Percentiles rank a stretch among this genome's conserved stretches.
These are phyloP conservation scores for Dreissena polymorpha DNA, from an alignment of 1,140 invertebrate genomes.

Conservation along the genomic window DNA sequence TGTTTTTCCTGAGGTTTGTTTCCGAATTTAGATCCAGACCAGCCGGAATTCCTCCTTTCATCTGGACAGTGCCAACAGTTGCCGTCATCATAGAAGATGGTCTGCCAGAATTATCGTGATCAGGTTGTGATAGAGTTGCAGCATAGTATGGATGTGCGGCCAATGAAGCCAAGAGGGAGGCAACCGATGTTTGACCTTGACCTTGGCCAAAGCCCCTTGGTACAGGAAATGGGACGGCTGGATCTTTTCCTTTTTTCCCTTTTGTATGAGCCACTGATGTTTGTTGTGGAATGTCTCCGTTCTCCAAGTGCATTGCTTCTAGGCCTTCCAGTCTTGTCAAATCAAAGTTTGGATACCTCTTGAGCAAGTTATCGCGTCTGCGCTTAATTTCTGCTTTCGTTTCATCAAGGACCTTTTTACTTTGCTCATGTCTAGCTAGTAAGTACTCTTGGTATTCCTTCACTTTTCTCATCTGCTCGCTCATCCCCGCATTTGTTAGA, in stretches of 20 bases:
- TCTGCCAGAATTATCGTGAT: neutral
- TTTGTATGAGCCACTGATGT: neutral
- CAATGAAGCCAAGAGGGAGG: constrained; percentile 58
- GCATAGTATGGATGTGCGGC: constrained; percentile 65
- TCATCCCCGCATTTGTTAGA: constrained; percentile 43
- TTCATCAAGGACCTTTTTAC: constrained; percentile 66
- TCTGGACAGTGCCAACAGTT: constrained; percentile 30
- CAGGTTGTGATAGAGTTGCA: constrained; percentile 48
- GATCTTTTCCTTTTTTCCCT: neutral
- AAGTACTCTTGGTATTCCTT: constrained; percentile 71
- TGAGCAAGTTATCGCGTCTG: constrained; percentile 59
- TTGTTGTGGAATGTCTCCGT: constrained; percentile 2
- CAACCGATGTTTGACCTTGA: constrained; percentile 41
- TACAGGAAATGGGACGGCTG: neutral
- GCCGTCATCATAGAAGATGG: neutral
- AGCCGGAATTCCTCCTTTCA: neutral
- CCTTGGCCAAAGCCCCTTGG: constrained; percentile 22
- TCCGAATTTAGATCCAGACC: constrained; percentile 11
- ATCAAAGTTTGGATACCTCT: constrained; percentile 64
- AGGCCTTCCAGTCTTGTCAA: constrained; percentile 48
- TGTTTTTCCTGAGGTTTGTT: constrained; percentile 50
- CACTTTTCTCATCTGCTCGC: constrained; percentile 63
- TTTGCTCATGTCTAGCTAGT: constrained; percentile 66
- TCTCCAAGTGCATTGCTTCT: constrained; percentile 39
- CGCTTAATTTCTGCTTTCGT: constrained; percentile 68